phyloP scores from a whole-genome alignment of 2,797 vertebrate genomes.

The Craterocephalus amniculus region DNA sequence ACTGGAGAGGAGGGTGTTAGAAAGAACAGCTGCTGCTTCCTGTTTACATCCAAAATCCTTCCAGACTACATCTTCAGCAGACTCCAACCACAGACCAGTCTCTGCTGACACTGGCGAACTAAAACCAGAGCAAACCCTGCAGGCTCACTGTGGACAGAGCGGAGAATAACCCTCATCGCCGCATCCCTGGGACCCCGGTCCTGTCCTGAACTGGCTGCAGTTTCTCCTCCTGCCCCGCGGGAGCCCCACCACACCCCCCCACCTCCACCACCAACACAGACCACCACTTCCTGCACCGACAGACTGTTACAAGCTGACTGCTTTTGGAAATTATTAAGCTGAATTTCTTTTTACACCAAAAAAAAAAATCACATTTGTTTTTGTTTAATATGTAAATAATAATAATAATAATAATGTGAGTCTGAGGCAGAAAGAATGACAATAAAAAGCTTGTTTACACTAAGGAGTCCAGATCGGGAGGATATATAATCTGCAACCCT shows the following conservation, averaged over 20 bases:
- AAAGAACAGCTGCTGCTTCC: conserved; percentile 23
- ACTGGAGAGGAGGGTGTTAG: conserved; percentile 29
- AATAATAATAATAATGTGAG: no score
- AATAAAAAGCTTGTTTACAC: not conserved
- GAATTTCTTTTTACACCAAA: not conserved
- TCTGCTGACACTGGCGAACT: not conserved
- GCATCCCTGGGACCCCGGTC: not conserved
- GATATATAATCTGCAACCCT: not conserved
- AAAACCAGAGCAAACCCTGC: no score
- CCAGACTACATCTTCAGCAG: conserved; percentile 1
- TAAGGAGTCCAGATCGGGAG: not conserved
- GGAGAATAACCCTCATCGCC: conserved; percentile 33
- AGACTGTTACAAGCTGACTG: conserved; percentile 22
- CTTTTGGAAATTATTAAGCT: not conserved
- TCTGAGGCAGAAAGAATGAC: not conserved
- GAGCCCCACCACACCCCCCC: conserved; percentile 41
- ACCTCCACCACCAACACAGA: no score
- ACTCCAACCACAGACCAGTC: conserved; percentile 42
- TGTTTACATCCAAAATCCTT: conserved; percentile 16
- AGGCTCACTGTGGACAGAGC: conserved; percentile 5
- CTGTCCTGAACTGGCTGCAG: conserved; percentile 35
- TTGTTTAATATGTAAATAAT: not conserved
- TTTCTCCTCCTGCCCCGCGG: conserved; percentile 44
- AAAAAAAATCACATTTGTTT: not conserved
- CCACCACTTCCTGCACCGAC: conserved; percentile 77